Evolutionary conservation across 2,888 invertebrate species (phyloP), one percentile per base, ranked within the genome.

Genomic region (Octodonta nipae): DNA sequence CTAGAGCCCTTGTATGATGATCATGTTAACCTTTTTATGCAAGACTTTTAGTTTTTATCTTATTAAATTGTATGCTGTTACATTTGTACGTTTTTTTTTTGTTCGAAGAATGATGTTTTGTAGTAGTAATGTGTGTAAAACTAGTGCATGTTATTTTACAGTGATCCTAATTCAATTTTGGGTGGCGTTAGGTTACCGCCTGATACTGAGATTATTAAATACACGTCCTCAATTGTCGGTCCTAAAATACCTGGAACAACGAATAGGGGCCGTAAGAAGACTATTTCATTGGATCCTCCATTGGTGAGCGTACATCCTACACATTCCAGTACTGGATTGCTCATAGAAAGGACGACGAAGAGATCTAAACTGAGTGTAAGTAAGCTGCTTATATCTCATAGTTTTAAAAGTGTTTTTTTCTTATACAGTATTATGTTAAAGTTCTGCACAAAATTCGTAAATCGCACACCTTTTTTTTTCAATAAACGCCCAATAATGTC

Each of bases 191-290:
- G 86, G 39, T 64, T 87, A 49, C 86, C 86, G 42, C 86, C 86
- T 22, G 86, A 86, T 56, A 87, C 86, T 27, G 86, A 87, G 66
- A 86, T 86, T 43, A 86, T 87, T 56, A 86, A 86, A 63, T 86
- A 86, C 60, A 86, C 86, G 44, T 85, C 85, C 44, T 84, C 84
- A 37, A 74, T 86, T 52, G 80, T 83, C 45, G 86, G 86, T 37
- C 84, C 85, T 35, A 86, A 86, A 71, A 72, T 82, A 43, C 80
- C 83, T 8, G 84, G 86, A 38, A 79, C 80, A 40, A 85, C 84
- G 45, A 84, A 83, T 52, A 71, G 85, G 30, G 86, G 86, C 35
- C 71, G 86, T 36, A 86, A 86, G 70, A 86, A 86, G 69, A 86
- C 86, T 30, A 86, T 86, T 56, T 86, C 85, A 1, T 62, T 86